phyloP scores from a whole-genome alignment of 2,113 vertebrate genomes.

The Dendropsophus ebraccatus region DNA sequence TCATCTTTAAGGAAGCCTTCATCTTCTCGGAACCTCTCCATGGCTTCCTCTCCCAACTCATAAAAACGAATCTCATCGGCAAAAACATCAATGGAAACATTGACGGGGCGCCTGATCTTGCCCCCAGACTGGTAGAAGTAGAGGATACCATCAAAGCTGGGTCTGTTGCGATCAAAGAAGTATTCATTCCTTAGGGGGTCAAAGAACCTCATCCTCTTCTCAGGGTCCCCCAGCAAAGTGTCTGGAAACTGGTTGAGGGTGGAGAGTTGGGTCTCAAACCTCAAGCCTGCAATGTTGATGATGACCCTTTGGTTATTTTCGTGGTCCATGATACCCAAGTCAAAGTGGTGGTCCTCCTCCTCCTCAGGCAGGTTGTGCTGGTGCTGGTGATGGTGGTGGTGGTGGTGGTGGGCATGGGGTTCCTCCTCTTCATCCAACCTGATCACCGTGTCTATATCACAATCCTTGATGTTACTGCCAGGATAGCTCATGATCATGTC shows the following conservation, averaged over 20 bases:
- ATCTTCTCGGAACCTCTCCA: constrained; percentile 92
- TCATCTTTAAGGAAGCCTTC: constrained; percentile 94
- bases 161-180: constrained; percentile 96
- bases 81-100: constrained; percentile 93
- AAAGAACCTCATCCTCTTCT: constrained; percentile 92
- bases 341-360: constrained; percentile 63
- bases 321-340: constrained; percentile 71
- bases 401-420: constrained; percentile 43
- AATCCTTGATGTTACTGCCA: constrained; percentile 51
- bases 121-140: constrained; percentile 97
- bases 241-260: constrained; percentile 96
- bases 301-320: constrained; percentile 83
- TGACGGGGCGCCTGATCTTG: constrained; percentile 89
- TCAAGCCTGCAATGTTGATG: constrained; percentile 92
- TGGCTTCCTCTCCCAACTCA: constrained; percentile 90
- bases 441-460: constrained; percentile 50
- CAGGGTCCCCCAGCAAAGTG: constrained; percentile 89
- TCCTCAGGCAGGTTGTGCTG: constrained; percentile 38
- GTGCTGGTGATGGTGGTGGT: constrained; percentile 34
- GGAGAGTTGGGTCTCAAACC: constrained; percentile 92
- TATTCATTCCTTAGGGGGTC: constrained; percentile 96
- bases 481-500: constrained; percentile 32
- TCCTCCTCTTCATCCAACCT: constrained; percentile 53
- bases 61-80: constrained; percentile 95
- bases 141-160: constrained; percentile 94